A percentile compares a stretch with the other conserved stretches of the same genome.
These are phyloP conservation scores for Drosophila setifemur DNA, from an alignment of 1,140 invertebrate species.

Conservation along the genomic window DNA sequence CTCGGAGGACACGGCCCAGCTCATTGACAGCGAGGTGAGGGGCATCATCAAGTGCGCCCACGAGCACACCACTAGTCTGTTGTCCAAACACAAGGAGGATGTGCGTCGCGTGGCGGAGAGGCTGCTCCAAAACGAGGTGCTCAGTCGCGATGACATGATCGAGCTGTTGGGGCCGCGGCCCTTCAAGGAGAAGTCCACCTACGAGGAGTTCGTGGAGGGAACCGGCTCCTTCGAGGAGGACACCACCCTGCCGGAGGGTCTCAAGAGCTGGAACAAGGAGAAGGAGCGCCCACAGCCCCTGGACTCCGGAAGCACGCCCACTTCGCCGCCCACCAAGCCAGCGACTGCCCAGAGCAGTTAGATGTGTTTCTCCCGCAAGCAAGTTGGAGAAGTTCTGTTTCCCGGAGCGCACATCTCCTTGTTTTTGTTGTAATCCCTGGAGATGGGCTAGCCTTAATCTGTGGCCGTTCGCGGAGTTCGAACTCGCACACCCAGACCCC, in stretches of 20 bases:
- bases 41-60: conserved; percentile 92
- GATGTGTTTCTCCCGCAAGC: not conserved
- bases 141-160: conserved; percentile 99
- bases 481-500: conserved; percentile 1
- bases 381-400: conserved; percentile 3
- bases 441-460: not conserved
- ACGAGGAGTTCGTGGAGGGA: conserved; percentile 99
- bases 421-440: conserved; percentile 43
- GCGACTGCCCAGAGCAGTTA: conserved; percentile 52
- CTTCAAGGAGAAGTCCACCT: conserved; percentile 99
- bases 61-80: conserved; percentile 89
- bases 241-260: conserved; percentile 95
- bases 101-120: conserved; percentile 97
- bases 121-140: conserved; percentile 96
- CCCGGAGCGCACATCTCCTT: conserved; percentile 6
- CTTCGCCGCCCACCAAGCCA: conserved; percentile 63
- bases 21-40: conserved; percentile 98
- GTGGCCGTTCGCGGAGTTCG: not conserved
- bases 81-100: conserved; percentile 93
- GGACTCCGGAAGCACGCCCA: conserved; percentile 40
- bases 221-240: conserved; percentile 99
- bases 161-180: conserved; percentile 96
- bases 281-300: conserved; percentile 71
- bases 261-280: conserved; percentile 96
- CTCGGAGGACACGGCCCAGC: conserved; percentile 97